Base-by-base conservation (phyloP, 2,797 vertebrate species). In the Rhadinocentrus ornatus region DNA sequence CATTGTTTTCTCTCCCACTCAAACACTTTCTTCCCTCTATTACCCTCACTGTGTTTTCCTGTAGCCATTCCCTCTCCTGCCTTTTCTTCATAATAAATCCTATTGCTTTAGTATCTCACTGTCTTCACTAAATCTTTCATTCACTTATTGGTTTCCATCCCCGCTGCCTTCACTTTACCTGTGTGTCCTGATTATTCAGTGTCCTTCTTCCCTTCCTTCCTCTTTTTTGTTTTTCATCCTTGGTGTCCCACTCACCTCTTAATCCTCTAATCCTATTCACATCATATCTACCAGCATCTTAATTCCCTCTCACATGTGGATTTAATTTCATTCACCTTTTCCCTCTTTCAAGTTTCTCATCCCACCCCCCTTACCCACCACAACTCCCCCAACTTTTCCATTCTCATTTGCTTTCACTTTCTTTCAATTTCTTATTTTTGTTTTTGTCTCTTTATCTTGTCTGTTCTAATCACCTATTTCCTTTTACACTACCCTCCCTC, bases 211-310 rank as follows among this genome's bases (percentile, higher is more conserved):
- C 44, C 29, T 27, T 66, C 44, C 41, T 69, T 66, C 22, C 16
- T 9, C 52, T 54, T 72, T 39, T 18, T 31, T 44, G 52, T 62
- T 0, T 58, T 37, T 77, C 4, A 31, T 82, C 46, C 57, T 73
- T 31, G 46, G 60, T 78, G 67, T 70, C 70, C 56, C 61, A 58
- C 66, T 80, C 69, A 77, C 67, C 61, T 87, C 35, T 72, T 83
- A 73, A 82, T 83, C 80, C 60, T 58, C 74, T 84, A 71, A 81
- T 77, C 76, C 73, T 35, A 78, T 73, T 70, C 69, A 73, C 81
- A 80, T 75, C 79, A 66, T 75, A 53, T 62, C 84, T 29, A 65
- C 62, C 61, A 62, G 71, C 64, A 74, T 69, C 75, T 75, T 73
- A 67, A 81, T 70, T 83, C 71, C 73, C 62, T 76, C 66, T 80